These are phyloP conservation scores for Pharmacophagus antenor DNA, from an alignment of 2,888 invertebrate species.

Conservation along the genomic window DNA sequence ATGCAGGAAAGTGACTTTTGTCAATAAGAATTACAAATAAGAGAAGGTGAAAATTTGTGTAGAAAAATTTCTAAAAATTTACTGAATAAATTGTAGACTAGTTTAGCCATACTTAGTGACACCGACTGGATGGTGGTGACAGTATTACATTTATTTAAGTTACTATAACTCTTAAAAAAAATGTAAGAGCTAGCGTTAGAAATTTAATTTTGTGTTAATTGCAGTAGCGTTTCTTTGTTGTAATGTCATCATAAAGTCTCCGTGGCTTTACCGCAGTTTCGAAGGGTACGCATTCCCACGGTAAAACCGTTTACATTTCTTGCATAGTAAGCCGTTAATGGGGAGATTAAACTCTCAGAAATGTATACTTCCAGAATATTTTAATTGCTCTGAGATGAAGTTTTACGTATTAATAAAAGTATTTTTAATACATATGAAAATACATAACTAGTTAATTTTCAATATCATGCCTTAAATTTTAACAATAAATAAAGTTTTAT, in stretches of 20 bases:
- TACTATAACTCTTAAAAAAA: neutral
- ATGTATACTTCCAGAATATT: neutral
- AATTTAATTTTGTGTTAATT: conserved; percentile 1
- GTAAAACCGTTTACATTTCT: conserved; percentile 5
- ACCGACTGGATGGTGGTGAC: too few species aligned
- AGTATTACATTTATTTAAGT: neutral
- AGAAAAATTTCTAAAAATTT: too few species aligned
- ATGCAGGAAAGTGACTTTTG: too few species aligned
- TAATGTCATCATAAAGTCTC: conserved; percentile 1
- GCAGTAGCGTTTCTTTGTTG: conserved; percentile 2
- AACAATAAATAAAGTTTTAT: too few species aligned
- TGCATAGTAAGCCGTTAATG: neutral
- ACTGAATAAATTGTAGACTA: too few species aligned
- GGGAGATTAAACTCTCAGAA: neutral
- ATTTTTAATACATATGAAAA: neutral
- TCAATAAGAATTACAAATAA: too few species aligned
- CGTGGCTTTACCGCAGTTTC: neutral
- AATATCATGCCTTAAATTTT: too few species aligned
- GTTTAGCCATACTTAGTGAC: too few species aligned
- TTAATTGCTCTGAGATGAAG: neutral
- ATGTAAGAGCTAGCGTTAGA: neutral
- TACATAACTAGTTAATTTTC: too few species aligned
- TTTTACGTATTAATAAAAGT: neutral
- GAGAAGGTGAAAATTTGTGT: too few species aligned
- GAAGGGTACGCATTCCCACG: neutral